Conservation (phyloP, 1,140 invertebrate genomes). For the Lasaia peninsularis region DNA sequence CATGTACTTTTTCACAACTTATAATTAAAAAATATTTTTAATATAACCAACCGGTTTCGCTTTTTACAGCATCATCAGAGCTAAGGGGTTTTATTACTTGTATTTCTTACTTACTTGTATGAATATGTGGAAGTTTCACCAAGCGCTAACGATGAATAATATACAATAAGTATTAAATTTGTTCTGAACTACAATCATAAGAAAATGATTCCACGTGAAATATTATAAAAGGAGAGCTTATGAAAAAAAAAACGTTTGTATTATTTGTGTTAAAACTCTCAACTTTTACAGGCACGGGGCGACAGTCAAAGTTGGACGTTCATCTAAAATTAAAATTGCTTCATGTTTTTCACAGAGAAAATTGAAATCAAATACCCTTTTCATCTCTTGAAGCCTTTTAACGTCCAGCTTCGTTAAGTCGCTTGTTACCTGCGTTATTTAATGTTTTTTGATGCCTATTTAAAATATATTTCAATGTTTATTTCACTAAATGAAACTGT, state of each 20-base stretch:
- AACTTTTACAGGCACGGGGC: background rate
- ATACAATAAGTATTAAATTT: no score
- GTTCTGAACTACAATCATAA: no score
- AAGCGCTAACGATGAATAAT: no score
- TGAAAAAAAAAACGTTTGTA: conserved; percentile 8
- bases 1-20: no score
- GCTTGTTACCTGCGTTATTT: conserved; percentile 29
- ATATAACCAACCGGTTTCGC: no score
- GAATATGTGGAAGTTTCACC: no score
- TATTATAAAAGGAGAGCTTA: background rate
- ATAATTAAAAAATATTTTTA: no score
- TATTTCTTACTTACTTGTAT: no score
- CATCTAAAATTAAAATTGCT: conserved; percentile 24
- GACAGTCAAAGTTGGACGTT: conserved; percentile 11
- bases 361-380: conserved; percentile 33
- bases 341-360: conserved; percentile 24
- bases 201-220: no score
- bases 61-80: no score
- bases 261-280: background rate
- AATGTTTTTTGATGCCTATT: conserved; percentile 18
- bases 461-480: background rate
- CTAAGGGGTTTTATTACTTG: no score
- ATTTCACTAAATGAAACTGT: background rate
- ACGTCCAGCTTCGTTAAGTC: conserved; percentile 37
- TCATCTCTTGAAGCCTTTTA: conserved; percentile 30